Evolutionary conservation across 1,140 invertebrate genomes (phyloP).

Genomic region (Polyergus mexicanus): DNA sequence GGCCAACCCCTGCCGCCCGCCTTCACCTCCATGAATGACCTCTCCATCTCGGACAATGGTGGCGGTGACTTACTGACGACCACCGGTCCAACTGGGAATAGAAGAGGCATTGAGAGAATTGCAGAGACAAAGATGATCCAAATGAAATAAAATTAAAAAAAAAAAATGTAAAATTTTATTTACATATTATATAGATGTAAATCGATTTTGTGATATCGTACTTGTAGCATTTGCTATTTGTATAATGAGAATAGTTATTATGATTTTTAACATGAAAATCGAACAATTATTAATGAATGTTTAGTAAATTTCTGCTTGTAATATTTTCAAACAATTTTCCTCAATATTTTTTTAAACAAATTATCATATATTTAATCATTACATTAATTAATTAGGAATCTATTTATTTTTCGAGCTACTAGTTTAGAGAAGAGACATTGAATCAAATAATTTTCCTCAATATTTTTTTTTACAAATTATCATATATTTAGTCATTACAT

Average conservation of each 20-base stretch:
- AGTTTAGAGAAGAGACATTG: no score
- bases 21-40: slow-evolving; percentile 86
- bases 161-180: not conserved
- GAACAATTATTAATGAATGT: slow-evolving; percentile 4
- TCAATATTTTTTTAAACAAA: no score
- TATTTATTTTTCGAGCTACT: no score
- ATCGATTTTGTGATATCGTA: not conserved
- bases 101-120: not conserved
- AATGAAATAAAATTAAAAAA: not conserved
- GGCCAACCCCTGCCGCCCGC: slow-evolving; percentile 93
- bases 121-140: not conserved
- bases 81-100: slow-evolving; percentile 83
- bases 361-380: no score
- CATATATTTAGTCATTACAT: no score
- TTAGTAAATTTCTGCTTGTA: not conserved
- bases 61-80: slow-evolving; percentile 82
- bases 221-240: not conserved
- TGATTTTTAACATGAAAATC: not conserved
- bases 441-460: not conserved
- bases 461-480: no score
- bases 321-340: not conserved
- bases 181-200: not conserved
- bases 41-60: slow-evolving; percentile 82
- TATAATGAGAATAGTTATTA: not conserved
- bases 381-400: no score